Evolutionary conservation across 64 coral and sea anemone genomes (phyloP), one percentile per base, ranked within the genome.

Genomic region (Pachyseris speciosa): DNA sequence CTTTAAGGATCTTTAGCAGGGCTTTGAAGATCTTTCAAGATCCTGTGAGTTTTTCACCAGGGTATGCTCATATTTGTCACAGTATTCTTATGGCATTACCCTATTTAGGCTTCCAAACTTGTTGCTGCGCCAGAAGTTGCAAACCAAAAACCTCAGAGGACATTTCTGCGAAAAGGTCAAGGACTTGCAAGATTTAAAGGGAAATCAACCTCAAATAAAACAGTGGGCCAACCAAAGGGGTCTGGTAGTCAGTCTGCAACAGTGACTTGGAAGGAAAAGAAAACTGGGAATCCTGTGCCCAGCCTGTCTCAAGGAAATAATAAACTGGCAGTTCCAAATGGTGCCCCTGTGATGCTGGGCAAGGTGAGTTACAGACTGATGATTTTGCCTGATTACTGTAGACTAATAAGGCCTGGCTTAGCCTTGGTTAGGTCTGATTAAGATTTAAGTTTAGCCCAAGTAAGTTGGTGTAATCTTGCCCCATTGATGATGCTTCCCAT

Each of bases 91-190:
- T 4, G 1, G 15, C 19, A 3, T 16, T 38, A 24, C 27, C 24
- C 45, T 13, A 27, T 81, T 20, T 38, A 81, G 77, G 53, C 53
- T 60, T 81, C 77, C 3, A 84, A 81, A 72, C 37, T 10, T 89
- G 37, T 12, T 17, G 55, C 33, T n/a, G 37, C 19, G 24, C 25
- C 77, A 5, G 52, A 42, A 38, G 37, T 6, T 27, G 22, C 34
- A 39, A 60, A 19, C 6, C 77, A 81, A 7, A 96, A 67, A 84
- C 40, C 85, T 17, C 90, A 92, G 37, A 89, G 74, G 53, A 89
- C 90, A 75, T 96, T 96, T 74, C 69, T 96, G 6, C 75, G 85
- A 57, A 96, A 96, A 96, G 94, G 94, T 25, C 75, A 96, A 83
- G 94, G 94, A 1, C 84, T 96, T 30, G 83, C 78, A 37, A 88